Conservation (phyloP, 2,113 vertebrate species). For the Channa argus region DNA sequence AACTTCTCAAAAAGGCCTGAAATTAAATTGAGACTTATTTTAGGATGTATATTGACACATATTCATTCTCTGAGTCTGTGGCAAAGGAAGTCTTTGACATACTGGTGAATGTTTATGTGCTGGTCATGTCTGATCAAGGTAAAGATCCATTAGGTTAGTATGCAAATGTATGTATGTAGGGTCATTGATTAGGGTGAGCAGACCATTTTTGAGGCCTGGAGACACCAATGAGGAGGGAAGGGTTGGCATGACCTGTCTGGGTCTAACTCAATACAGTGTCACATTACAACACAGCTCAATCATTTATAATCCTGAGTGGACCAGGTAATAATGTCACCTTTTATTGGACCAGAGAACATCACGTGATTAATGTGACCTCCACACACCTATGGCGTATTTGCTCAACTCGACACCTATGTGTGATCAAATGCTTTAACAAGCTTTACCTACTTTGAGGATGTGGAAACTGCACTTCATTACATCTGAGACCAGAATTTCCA, state of each 20-base stretch:
- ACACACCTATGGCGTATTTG: constrained; percentile 16
- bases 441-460: not conserved
- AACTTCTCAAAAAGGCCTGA: not conserved
- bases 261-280: constrained; percentile 84
- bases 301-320: constrained; percentile 78
- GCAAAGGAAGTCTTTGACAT: constrained; percentile 33
- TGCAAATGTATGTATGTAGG: constrained; percentile 84
- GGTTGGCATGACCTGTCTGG: constrained; percentile 82
- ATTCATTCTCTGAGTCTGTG: not conserved
- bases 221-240: constrained; percentile 82
- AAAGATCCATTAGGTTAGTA: constrained; percentile 81
- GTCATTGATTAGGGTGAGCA: constrained; percentile 79
- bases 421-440: not conserved
- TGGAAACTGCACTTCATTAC: not conserved
- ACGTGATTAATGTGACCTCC: constrained; percentile 64
- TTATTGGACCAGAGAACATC: constrained; percentile 54
- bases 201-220: constrained; percentile 71
- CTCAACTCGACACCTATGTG: not conserved
- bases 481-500: constrained; percentile 13
- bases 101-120: constrained; percentile 61
- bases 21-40: constrained; percentile 13
- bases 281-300: constrained; percentile 83
- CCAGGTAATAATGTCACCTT: constrained; percentile 67
- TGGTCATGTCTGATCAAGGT: constrained; percentile 74
- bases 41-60: not conserved